Conservation (phyloP, 92 coral and sea anemone genomes). For the Epizoanthus stellaris region DNA sequence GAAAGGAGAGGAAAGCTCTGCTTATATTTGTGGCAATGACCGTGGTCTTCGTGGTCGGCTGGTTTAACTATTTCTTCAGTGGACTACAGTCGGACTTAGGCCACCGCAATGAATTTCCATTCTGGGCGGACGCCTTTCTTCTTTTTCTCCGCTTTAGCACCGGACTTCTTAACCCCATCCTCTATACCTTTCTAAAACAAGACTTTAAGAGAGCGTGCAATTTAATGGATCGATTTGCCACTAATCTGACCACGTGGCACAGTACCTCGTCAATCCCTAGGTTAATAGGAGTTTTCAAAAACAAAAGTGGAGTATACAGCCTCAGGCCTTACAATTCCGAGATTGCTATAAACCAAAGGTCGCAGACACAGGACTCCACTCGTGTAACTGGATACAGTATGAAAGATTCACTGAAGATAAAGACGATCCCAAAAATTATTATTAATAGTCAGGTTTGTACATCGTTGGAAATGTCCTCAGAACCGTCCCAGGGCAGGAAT, state of each 20-base stretch:
- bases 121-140: slow-evolving; percentile 63
- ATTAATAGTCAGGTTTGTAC: background rate
- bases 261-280: background rate
- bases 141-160: slow-evolving; percentile 62
- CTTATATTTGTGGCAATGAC: slow-evolving; percentile 75
- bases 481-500: background rate
- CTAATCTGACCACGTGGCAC: background rate
- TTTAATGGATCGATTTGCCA: background rate
- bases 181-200: slow-evolving; percentile 79
- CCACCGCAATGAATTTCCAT: slow-evolving; percentile 29
- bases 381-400: background rate
- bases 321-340: background rate
- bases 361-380: background rate
- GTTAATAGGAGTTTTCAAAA: background rate
- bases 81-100: slow-evolving; percentile 63
- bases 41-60: slow-evolving; percentile 64
- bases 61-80: slow-evolving; percentile 79
- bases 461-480: background rate
- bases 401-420: background rate
- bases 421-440: slow-evolving; percentile 1
- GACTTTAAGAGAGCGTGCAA: slow-evolving; percentile 67
- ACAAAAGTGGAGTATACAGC: background rate
- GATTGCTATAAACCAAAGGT: background rate
- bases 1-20: slow-evolving; percentile 72
- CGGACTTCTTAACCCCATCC: slow-evolving; percentile 74